Evolutionary conservation across 2,113 vertebrate species (phyloP).

Genomic region (Lamprotornis superbus): DNA sequence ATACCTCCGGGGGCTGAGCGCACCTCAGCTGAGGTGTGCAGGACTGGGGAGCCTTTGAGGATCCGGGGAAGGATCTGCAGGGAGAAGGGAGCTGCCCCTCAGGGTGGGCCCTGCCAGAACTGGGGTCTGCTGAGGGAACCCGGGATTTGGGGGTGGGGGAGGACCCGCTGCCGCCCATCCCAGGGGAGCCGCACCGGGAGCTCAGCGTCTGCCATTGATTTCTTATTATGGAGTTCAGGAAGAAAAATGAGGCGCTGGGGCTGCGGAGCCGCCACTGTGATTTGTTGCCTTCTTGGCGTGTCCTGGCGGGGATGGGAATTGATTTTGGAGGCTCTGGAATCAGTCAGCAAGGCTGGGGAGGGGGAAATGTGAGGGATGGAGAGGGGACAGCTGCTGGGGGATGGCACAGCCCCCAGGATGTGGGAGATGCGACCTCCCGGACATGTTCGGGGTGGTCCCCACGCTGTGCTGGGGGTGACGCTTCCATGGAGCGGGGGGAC

Average conservation of each 20-base stretch:
- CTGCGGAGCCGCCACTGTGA: constrained; percentile 32
- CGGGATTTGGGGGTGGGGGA: background rate
- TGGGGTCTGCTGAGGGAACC: background rate
- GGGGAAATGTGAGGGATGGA: background rate
- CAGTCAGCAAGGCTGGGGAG: constrained; percentile 30
- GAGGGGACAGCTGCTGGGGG: background rate
- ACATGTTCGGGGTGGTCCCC: background rate
- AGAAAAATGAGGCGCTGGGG: constrained; percentile 54
- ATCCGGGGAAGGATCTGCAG: background rate
- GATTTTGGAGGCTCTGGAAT: constrained; percentile 50
- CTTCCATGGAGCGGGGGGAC: background rate
- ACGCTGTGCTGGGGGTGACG: background rate
- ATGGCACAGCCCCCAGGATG: background rate
- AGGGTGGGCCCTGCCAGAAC: background rate
- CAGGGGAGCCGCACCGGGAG: background rate
- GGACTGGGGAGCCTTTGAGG: background rate
- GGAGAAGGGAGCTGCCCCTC: background rate
- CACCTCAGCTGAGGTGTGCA: rapidly evolving
- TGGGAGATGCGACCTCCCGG: rapidly evolving
- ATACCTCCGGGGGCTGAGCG: background rate
- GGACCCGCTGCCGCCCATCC: background rate
- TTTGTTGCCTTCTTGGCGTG: constrained; percentile 51
- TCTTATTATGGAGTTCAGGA: constrained; percentile 44
- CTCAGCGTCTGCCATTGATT: constrained; percentile 33
- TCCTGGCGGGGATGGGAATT: constrained; percentile 67